phyloP scores from a whole-genome alignment of 2,113 vertebrate genomes.

The Rana temporaria region DNA sequence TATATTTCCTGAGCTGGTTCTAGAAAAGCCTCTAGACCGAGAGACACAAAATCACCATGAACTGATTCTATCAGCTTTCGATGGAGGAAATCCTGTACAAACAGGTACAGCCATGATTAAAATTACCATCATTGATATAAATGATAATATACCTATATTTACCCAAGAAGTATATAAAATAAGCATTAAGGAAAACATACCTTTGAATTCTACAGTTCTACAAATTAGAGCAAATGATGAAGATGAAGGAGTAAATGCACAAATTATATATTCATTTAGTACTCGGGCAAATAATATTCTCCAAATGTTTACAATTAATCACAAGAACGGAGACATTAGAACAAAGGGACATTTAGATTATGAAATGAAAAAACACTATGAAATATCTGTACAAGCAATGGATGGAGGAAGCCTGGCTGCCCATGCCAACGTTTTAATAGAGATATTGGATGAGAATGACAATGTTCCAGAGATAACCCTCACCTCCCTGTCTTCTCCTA shows the following conservation, averaged over 20 bases:
- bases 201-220: slow-evolving; percentile 61
- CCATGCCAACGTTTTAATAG: slow-evolving; percentile 64
- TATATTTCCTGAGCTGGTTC: slow-evolving; percentile 65
- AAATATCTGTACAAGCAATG: slow-evolving; percentile 67
- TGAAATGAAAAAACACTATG: slow-evolving; percentile 64
- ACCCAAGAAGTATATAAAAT: slow-evolving; percentile 62
- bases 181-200: slow-evolving; percentile 61
- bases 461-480: slow-evolving; percentile 81
- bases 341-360: slow-evolving; percentile 64
- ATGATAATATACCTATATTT: slow-evolving; percentile 67
- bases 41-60: slow-evolving; percentile 62
- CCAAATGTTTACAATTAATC: slow-evolving; percentile 64
- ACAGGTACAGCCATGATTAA: slow-evolving; percentile 62
- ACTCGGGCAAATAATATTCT: slow-evolving; percentile 41
- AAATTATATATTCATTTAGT: slow-evolving; percentile 68
- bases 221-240: slow-evolving; percentile 68
- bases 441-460: slow-evolving; percentile 72
- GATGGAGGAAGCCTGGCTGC: slow-evolving; percentile 68
- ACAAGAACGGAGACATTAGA: slow-evolving; percentile 61
- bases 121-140: slow-evolving; percentile 60
- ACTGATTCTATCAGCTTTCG: slow-evolving; percentile 64
- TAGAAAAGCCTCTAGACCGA: slow-evolving; percentile 67
- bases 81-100: slow-evolving; percentile 60
- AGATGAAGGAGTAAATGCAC: slow-evolving; percentile 62
- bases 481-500: slow-evolving; percentile 82